These are phyloP conservation scores for Pseudochirops corinnae DNA, from an alignment of 2,797 vertebrate genomes.

Conservation along the genomic window DNA sequence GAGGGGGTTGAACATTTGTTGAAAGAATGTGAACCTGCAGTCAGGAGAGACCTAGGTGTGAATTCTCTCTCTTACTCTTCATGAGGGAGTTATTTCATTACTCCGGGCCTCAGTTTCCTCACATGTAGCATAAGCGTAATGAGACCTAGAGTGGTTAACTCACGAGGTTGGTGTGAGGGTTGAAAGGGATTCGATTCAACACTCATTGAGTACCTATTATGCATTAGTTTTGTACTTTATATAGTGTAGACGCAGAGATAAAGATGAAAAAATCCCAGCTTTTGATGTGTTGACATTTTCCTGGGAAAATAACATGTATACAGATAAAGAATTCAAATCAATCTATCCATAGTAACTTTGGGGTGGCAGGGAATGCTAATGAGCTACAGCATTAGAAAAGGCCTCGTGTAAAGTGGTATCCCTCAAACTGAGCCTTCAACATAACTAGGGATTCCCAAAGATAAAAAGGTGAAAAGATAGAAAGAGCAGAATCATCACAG, in stretches of 20 bases:
- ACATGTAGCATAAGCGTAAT: background rate
- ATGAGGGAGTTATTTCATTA: background rate
- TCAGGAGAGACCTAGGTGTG: too few species aligned
- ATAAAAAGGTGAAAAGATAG: too few species aligned
- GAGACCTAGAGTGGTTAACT: background rate
- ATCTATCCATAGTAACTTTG: background rate
- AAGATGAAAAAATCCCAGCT: background rate
- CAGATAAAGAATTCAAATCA: background rate
- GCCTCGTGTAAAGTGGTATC: too few species aligned
- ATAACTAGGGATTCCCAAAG: too few species aligned
- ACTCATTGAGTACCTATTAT: background rate
- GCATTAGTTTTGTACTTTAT: background rate
- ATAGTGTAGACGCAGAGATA: background rate
- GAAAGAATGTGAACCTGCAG: background rate
- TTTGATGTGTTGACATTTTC: background rate
- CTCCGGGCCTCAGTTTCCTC: background rate
- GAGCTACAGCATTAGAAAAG: too few species aligned
- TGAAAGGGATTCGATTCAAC: background rate
- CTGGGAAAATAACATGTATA: background rate
- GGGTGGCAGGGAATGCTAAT: too few species aligned
- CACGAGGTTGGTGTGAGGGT: background rate
- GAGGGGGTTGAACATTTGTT: background rate
- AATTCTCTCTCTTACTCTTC: background rate
- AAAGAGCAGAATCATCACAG: too few species aligned
- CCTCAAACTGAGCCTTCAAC: too few species aligned